These are phyloP conservation scores for Drosophila melanosoma DNA, from an alignment of 2,888 invertebrate genomes.

Conservation along the genomic window DNA sequence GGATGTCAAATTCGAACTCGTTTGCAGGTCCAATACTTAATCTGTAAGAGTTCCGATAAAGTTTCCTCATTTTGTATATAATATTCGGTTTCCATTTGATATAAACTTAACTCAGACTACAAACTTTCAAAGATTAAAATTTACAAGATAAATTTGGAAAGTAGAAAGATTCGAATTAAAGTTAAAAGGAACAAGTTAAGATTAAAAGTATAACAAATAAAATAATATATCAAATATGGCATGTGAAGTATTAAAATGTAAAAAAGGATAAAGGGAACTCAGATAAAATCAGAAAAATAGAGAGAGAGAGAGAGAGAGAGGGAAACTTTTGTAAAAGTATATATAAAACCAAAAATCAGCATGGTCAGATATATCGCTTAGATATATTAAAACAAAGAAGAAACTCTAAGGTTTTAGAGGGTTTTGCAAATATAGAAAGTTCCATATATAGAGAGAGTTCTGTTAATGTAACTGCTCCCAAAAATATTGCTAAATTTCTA, in stretches of 20 bases:
- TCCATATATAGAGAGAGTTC: not conserved
- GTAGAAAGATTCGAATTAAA: not conserved
- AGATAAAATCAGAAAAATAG: too few species aligned
- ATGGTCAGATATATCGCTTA: not conserved
- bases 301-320: too few species aligned
- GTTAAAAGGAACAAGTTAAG: not conserved
- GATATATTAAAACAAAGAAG: not conserved
- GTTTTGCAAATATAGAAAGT: not conserved
- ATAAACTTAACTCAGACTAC: not conserved
- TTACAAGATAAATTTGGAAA: not conserved
- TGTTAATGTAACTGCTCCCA: not conserved
- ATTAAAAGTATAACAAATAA: not conserved
- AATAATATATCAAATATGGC: not conserved
- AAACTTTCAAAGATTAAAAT: not conserved
- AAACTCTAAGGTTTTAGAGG: too few species aligned
- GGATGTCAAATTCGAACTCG: not conserved
- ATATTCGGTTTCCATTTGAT: not conserved
- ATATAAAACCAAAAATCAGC: not conserved
- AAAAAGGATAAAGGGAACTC: too few species aligned
- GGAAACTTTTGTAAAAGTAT: too few species aligned
- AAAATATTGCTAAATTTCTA: not conserved
- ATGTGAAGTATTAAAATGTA: too few species aligned
- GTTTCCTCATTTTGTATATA: not conserved
- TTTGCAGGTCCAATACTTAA: not conserved
- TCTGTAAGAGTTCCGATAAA: not conserved